phyloP scores from a whole-genome alignment of 2,797 vertebrate species.

The Geotrypetes seraphini region DNA sequence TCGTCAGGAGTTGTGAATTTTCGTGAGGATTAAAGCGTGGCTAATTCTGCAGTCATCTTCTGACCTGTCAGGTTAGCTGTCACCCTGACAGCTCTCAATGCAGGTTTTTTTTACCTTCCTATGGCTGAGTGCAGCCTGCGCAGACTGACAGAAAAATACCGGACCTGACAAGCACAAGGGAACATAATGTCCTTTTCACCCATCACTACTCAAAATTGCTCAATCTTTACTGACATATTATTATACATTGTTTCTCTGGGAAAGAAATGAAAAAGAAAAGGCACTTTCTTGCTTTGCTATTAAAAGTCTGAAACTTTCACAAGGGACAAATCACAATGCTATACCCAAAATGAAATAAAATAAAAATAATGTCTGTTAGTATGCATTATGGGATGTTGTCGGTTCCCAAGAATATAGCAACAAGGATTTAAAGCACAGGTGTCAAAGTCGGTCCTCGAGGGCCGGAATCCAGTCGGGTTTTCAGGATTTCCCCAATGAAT shows the following conservation, averaged over 20 bases:
- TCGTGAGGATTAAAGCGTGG: constrained; percentile 72
- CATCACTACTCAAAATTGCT: constrained; percentile 85
- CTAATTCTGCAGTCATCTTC: constrained; percentile 70
- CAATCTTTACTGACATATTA: constrained; percentile 94
- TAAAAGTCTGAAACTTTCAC: constrained; percentile 86
- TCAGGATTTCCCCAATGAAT: no score
- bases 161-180: constrained; percentile 82
- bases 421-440: constrained; percentile 54
- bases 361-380: constrained; percentile 91
- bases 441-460: no score
- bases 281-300: constrained; percentile 82
- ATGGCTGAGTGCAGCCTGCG: constrained; percentile 71
- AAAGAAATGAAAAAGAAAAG: constrained; percentile 46
- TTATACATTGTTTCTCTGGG: constrained; percentile 91
- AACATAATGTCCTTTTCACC: constrained; percentile 96
- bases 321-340: constrained; percentile 57
- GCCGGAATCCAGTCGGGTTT: no score
- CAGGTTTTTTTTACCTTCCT: constrained; percentile 75
- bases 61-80: constrained; percentile 84
- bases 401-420: constrained; percentile 75
- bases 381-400: constrained; percentile 85
- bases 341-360: constrained; percentile 76
- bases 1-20: constrained; percentile 73
- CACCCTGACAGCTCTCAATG: constrained; percentile 69
- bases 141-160: constrained; percentile 87